These are phyloP conservation scores for Hemicentrotus pulcherrimus DNA, from an alignment of 35 echinoderm and acorn worm genomes.

Conservation along the genomic window DNA sequence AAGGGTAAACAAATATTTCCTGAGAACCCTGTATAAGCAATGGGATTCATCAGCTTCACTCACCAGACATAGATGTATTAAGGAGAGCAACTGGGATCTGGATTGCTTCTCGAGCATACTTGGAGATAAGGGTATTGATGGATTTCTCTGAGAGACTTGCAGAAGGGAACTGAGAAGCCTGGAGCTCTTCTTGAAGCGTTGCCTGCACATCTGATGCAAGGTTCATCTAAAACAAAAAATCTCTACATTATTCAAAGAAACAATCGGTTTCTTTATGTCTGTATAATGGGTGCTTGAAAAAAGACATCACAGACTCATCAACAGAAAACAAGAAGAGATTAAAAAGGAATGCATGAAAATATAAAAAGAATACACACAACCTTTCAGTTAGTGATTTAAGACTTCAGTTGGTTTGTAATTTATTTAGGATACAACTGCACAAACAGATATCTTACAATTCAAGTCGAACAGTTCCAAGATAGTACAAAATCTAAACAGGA, in stretches of 20 bases:
- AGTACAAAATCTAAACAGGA: not conserved
- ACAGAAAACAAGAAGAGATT: too few species aligned
- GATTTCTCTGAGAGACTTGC: conserved; percentile 57
- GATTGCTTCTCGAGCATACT: conserved; percentile 72
- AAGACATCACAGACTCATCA: too few species aligned
- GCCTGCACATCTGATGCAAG: conserved; percentile 63
- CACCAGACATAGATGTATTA: conserved; percentile 38
- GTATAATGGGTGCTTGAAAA: not conserved
- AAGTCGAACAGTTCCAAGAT: too few species aligned
- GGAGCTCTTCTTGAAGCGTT: conserved; percentile 58
- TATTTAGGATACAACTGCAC: too few species aligned
- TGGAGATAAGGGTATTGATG: conserved; percentile 63
- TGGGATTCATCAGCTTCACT: not conserved
- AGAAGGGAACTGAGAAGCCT: conserved; percentile 50
- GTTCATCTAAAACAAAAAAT: conserved; percentile 57
- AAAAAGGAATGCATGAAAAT: too few species aligned
- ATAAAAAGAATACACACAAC: too few species aligned
- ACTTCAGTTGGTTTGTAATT: too few species aligned
- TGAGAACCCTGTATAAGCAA: not conserved
- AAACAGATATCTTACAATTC: too few species aligned
- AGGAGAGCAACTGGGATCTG: conserved; percentile 55
- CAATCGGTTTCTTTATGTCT: not conserved
- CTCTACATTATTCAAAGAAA: not conserved
- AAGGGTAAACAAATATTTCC: too few species aligned
- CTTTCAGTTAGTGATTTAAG: too few species aligned